Evolutionary conservation across 1,140 invertebrate species (phyloP).

Genomic region (Hormaphis cornu): DNA sequence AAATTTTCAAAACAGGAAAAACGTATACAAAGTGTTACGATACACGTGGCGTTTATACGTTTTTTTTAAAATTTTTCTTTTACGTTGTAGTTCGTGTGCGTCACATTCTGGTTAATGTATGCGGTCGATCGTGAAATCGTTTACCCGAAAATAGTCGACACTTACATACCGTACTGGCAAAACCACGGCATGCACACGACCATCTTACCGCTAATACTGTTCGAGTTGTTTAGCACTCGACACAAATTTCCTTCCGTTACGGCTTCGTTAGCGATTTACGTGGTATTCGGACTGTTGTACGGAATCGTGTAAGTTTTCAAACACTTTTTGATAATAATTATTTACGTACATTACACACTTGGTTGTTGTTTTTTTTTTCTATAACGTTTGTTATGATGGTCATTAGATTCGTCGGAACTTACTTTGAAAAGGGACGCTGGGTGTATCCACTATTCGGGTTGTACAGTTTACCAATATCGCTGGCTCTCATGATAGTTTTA

Average conservation of each 20-base stretch:
- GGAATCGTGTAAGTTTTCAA: conserved; percentile 26
- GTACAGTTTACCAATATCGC: neutral
- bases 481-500: neutral
- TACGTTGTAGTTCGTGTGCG: conserved; percentile 50
- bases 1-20: too few relatives aligned
- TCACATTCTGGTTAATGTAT: conserved; percentile 59
- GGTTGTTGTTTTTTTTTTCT: too few relatives aligned
- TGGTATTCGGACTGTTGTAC: neutral
- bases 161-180: conserved; percentile 54
- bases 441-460: conserved; percentile 20
- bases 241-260: conserved; percentile 53
- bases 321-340: neutral
- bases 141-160: conserved; percentile 52
- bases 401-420: conserved; percentile 23
- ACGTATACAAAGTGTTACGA: too few relatives aligned
- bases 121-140: conserved; percentile 57
- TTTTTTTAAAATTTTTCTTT: neutral
- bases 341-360: too few relatives aligned
- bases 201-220: conserved; percentile 57
- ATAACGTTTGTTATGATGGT: neutral
- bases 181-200: conserved; percentile 59
- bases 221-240: conserved; percentile 60
- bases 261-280: neutral
- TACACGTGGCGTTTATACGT: too few relatives aligned
- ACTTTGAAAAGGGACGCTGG: conserved; percentile 29